Evolutionary conservation across 2,113 vertebrate genomes (phyloP), one percentile per base, ranked within the genome.

Genomic region (Nesogale talazaci): DNA sequence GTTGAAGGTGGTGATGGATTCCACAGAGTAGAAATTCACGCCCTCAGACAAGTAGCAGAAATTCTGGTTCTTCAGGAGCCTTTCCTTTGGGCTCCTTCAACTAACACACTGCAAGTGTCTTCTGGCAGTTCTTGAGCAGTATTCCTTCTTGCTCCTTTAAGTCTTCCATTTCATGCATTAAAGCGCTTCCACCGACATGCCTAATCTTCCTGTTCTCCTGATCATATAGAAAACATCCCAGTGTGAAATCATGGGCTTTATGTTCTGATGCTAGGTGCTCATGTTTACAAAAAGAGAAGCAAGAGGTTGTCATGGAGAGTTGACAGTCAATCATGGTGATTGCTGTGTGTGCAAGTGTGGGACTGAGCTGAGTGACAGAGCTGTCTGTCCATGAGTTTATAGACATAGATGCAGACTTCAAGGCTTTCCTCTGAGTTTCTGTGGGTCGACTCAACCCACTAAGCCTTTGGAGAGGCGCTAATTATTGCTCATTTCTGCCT

Each of bases 1-100:
- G 7, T 6, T 31, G 34, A 0, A 0, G 25, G 10, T 12, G 6
- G 2, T 3, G 4, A 29, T 29, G 6, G 5, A 3, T 38, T 14
- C 16, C 19, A 31, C 8, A 3, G 20, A 23, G 12, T 40, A 52
- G 11, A 14, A 46, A 10, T 27, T 29, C 63, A 83, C 23, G 8
- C 27, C 67, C 22, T 57, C 36, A 15, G 15, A 38, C 61, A 29
- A 74, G 52, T n/a, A 38, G 22, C 22, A 77, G n/a, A 70, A 40
- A 65, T 34, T 82, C 17, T 20, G 59, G 11, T 59, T 10, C 46
- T 52, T 6, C 46, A 29, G 11, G 12, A 31, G 27, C n/a, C 3
- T 59, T 87, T 17, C 19, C 27, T 6, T 11, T 87, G 61, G 34
- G 57, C 10, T 83, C 57, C 59, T 65, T 5, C 63, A 23, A 29